phyloP scores from a whole-genome alignment of 2,888 invertebrate genomes.

The Brachyptera putata region DNA sequence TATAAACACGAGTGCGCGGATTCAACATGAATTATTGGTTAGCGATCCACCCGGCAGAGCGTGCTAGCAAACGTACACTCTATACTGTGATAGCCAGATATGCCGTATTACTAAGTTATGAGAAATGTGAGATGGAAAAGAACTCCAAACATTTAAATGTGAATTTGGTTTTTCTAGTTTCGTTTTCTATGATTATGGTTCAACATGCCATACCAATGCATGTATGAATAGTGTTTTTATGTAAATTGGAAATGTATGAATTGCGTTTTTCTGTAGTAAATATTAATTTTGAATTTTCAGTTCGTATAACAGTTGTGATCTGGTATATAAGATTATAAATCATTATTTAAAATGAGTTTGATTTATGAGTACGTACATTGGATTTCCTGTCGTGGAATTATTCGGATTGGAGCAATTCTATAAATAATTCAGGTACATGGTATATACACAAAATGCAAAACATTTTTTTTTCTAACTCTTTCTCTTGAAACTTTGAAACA shows the following conservation, averaged over 20 bases:
- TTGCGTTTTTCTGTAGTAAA: too few species aligned
- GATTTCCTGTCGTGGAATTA: too few species aligned
- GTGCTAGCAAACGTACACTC: too few species aligned
- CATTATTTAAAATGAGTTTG: too few species aligned
- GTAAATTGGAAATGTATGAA: constrained; percentile 14
- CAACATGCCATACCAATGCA: constrained; percentile 6
- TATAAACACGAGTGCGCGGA: constrained; percentile 25
- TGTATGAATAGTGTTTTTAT: constrained; percentile 14
- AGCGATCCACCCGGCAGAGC: too few species aligned
- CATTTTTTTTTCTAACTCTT: too few species aligned
- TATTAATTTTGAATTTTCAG: background rate
- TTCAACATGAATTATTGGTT: constrained; percentile 30
- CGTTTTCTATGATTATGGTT: background rate
- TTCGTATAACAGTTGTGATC: background rate
- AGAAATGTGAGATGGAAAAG: constrained; percentile 16
- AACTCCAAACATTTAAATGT: background rate
- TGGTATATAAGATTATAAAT: too few species aligned
- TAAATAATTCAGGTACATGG: too few species aligned
- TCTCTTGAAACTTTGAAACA: too few species aligned
- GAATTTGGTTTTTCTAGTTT: background rate
- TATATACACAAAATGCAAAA: too few species aligned
- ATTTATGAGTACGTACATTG: too few species aligned
- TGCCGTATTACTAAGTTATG: constrained; percentile 25
- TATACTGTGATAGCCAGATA: constrained; percentile 9
- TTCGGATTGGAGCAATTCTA: too few species aligned